Percentiles rank a stretch among this genome's conserved stretches.
Evolutionary conservation across 2,113 vertebrate species (phyloP).

Genomic region (Mandrillus leucophaeus): DNA sequence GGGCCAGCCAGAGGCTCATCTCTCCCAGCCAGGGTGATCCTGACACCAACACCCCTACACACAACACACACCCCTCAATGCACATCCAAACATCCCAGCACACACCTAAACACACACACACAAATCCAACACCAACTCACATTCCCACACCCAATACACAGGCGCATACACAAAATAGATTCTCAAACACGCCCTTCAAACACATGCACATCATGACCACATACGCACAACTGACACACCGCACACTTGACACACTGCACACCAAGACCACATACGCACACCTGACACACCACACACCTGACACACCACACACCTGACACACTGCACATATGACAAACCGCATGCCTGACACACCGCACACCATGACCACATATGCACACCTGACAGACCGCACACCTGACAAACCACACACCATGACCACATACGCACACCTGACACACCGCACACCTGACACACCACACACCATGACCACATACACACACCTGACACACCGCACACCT

Average conservation of each 20-base stretch:
- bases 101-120: background rate
- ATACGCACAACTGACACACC: no score
- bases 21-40: background rate
- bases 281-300: no score
- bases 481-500: no score
- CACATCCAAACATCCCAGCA: background rate
- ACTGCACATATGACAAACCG: no score
- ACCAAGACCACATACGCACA: no score
- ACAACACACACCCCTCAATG: background rate
- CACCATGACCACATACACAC: no score
- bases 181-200: background rate
- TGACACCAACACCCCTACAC: background rate
- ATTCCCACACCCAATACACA: background rate
- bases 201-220: background rate
- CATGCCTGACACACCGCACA: no score
- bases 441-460: fast-evolving
- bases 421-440: no score
- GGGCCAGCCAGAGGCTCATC: background rate
- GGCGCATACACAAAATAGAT: background rate
- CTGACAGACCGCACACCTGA: background rate
- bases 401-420: background rate
- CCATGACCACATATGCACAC: no score
- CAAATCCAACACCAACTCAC: background rate
- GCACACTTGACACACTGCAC: no score
- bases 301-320: no score